Conservation (phyloP, 2,113 vertebrate genomes). For the Rhinoderma darwinii region DNA sequence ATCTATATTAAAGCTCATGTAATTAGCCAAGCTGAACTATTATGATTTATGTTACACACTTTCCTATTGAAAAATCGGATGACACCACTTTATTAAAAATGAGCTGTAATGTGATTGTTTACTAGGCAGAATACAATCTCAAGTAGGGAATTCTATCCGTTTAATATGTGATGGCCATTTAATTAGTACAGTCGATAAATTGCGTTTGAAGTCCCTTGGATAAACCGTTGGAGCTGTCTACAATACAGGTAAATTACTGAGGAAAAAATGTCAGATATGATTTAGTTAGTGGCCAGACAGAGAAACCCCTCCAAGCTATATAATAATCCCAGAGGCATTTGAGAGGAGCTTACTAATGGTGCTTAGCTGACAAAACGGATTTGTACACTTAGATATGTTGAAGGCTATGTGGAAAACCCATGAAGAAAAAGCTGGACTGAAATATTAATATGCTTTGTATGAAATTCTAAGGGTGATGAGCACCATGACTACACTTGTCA, state of each 20-base stretch:
- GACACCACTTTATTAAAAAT: slow-evolving; percentile 35
- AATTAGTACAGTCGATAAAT: slow-evolving; percentile 40
- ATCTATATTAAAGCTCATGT: background rate
- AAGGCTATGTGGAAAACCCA: slow-evolving; percentile 66
- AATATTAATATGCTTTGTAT: slow-evolving; percentile 65
- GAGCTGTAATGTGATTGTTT: slow-evolving; percentile 29
- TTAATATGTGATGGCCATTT: slow-evolving; percentile 23
- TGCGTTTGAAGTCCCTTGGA: slow-evolving; percentile 37
- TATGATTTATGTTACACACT: slow-evolving; percentile 33
- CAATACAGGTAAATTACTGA: slow-evolving; percentile 62
- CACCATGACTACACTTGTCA: slow-evolving; percentile 12
- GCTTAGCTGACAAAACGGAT: slow-evolving; percentile 69
- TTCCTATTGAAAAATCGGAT: slow-evolving; percentile 10
- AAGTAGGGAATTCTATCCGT: background rate
- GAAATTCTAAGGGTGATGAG: slow-evolving; percentile 59
- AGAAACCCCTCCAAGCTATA: slow-evolving; percentile 62
- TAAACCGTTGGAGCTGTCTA: slow-evolving; percentile 48
- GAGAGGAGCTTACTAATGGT: slow-evolving; percentile 66
- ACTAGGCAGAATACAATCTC: background rate
- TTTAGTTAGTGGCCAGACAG: slow-evolving; percentile 64
- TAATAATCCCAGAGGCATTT: slow-evolving; percentile 63
- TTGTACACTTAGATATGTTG: slow-evolving; percentile 66
- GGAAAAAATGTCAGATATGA: slow-evolving; percentile 57
- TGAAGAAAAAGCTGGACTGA: slow-evolving; percentile 63
- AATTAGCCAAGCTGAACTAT: background rate